Evolutionary conservation across 2,888 invertebrate species (phyloP).

Genomic region (Athalia cordata): DNA sequence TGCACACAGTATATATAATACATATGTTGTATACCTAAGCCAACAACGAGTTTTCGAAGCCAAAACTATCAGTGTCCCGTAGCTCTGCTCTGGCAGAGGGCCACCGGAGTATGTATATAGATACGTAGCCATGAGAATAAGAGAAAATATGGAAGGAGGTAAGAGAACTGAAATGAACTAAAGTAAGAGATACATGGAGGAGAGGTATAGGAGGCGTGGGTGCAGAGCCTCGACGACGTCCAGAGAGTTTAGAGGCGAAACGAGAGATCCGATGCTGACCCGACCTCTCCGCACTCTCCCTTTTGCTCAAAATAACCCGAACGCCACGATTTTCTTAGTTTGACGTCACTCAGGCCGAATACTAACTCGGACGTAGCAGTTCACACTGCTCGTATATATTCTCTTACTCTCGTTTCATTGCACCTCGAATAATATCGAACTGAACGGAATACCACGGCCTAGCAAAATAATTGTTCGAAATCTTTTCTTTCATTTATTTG

Average conservation of each 20-base stretch:
- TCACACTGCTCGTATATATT: neutral
- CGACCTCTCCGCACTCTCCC: slow-evolving; percentile 46
- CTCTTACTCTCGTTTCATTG: slow-evolving; percentile 11
- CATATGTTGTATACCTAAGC: no score
- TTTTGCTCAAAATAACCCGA: slow-evolving; percentile 58
- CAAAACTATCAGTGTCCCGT: no score
- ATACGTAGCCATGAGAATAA: no score
- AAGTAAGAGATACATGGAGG: slow-evolving; percentile 30
- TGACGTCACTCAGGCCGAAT: slow-evolving; percentile 58
- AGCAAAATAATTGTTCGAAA: no score
- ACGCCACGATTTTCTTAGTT: slow-evolving; percentile 53
- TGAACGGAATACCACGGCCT: no score
- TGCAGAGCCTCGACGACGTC: slow-evolving; percentile 12
- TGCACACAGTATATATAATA: no score
- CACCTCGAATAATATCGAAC: neutral
- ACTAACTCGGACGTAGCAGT: neutral
- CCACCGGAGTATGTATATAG: no score
- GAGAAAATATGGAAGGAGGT: no score
- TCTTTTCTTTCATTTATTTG: no score
- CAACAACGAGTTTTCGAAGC: no score
- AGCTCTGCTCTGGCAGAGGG: no score
- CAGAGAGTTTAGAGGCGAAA: slow-evolving; percentile 35
- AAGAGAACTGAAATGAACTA: neutral
- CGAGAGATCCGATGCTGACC: slow-evolving; percentile 25
- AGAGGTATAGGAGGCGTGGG: slow-evolving; percentile 34